phyloP scores from a whole-genome alignment of 1,140 invertebrate species.

The Hypsibius dujardini region DNA sequence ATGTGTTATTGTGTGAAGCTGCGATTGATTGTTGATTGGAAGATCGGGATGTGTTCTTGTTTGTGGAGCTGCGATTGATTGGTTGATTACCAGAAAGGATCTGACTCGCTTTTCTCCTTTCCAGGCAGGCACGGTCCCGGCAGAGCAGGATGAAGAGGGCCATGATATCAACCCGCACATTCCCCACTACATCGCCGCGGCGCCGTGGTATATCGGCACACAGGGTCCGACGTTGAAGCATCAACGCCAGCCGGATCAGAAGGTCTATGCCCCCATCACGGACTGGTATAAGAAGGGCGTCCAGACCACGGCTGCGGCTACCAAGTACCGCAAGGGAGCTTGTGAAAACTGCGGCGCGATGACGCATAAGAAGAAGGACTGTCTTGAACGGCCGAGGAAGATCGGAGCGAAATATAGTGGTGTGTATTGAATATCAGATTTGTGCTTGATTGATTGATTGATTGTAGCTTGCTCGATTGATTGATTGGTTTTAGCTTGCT shows the following conservation, averaged over 20 bases:
- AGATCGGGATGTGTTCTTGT: too few relatives aligned
- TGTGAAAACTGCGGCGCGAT: conserved; percentile 98
- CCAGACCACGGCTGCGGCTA: conserved; percentile 38
- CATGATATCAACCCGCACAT: conserved; percentile 98
- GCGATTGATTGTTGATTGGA: too few relatives aligned
- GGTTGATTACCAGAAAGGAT: too few relatives aligned
- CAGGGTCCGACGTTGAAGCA: conserved; percentile 87
- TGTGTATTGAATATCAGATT: conserved; percentile 21
- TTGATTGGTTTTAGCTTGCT: too few relatives aligned
- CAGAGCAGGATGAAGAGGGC: conserved; percentile 94
- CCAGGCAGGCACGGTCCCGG: conserved; percentile 78
- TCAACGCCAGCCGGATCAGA: conserved; percentile 81
- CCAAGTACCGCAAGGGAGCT: conserved; percentile 82
- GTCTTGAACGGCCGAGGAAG: conserved; percentile 83
- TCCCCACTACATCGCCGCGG: conserved; percentile 94
- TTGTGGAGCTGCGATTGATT: too few relatives aligned
- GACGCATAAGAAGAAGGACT: conserved; percentile 90
- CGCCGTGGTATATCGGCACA: conserved; percentile 94
- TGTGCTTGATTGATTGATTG: too few relatives aligned
- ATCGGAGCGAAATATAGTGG: conserved; percentile 65
- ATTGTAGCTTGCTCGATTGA: too few relatives aligned
- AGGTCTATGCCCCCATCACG: conserved; percentile 47
- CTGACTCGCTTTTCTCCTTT: too few relatives aligned
- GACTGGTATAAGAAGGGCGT: conserved; percentile 68
- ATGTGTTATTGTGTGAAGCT: too few relatives aligned